Evolutionary conservation across 2,113 vertebrate genomes (phyloP).

Genomic region (Oxyura jamaicensis): DNA sequence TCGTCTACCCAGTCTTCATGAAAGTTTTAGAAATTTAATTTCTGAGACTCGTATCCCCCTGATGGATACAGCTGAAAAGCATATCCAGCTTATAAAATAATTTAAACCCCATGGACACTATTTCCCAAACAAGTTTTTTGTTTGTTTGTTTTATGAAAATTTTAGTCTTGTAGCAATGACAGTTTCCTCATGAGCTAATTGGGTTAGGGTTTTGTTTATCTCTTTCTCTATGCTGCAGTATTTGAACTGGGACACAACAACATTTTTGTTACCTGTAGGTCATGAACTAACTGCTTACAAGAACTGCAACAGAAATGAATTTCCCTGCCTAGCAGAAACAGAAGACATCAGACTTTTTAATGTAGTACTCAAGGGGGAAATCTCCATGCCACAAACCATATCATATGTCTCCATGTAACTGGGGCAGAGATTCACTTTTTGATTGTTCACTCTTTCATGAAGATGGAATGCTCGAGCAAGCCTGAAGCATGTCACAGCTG

Average conservation of each 20-base stretch:
- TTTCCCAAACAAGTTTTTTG: neutral
- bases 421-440: neutral
- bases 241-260: neutral
- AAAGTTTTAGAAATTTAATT: neutral
- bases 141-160: neutral
- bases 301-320: neutral
- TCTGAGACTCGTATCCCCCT: neutral
- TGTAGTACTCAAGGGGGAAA: neutral
- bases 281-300: neutral
- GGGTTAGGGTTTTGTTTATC: neutral
- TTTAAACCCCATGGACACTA: neutral
- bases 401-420: neutral
- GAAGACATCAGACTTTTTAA: neutral
- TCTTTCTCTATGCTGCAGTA: neutral
- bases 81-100: neutral
- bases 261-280: neutral
- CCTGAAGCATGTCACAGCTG: neutral
- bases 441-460: neutral
- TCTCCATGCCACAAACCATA: neutral
- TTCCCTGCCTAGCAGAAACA: neutral
- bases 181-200: neutral
- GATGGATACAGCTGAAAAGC: neutral
- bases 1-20: neutral
- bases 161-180: neutral
- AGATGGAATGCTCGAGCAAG: neutral